Conservation (phyloP, 2,888 invertebrate species). For the Plebejus argus region DNA sequence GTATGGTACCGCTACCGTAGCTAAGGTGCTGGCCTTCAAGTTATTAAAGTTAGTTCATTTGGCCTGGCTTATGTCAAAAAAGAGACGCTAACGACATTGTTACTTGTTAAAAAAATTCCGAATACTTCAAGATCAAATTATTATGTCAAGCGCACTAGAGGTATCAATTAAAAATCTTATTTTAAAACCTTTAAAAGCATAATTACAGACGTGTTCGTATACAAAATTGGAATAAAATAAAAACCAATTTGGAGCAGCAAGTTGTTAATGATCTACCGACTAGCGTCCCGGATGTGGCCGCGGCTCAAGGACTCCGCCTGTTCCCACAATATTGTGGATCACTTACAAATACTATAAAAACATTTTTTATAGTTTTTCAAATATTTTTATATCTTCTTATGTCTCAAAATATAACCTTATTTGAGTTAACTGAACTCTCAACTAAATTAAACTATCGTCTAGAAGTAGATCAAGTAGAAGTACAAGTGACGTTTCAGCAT, state of each 20-base stretch:
- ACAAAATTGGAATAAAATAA: neutral
- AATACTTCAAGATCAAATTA: no score
- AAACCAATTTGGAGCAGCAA: neutral
- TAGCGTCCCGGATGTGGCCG: conserved; percentile 25
- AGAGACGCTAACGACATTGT: neutral
- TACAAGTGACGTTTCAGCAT: neutral
- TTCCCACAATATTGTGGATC: neutral
- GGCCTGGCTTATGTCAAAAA: neutral
- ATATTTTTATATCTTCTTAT: no score
- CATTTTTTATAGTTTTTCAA: neutral
- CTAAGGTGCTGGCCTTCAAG: no score
- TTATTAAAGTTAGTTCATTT: no score
- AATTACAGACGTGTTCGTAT: neutral
- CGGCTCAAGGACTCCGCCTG: conserved; percentile 3
- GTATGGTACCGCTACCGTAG: neutral
- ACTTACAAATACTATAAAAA: neutral
- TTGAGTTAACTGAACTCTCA: no score
- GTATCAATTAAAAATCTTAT: neutral
- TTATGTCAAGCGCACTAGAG: neutral
- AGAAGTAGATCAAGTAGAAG: no score
- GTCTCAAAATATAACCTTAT: no score
- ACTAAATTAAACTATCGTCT: neutral
- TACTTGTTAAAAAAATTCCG: no score
- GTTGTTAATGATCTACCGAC: neutral
- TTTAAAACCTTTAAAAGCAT: neutral